Conservation (phyloP, 64 coral and sea anemone species). For the Catalaphyllia jardinei region DNA sequence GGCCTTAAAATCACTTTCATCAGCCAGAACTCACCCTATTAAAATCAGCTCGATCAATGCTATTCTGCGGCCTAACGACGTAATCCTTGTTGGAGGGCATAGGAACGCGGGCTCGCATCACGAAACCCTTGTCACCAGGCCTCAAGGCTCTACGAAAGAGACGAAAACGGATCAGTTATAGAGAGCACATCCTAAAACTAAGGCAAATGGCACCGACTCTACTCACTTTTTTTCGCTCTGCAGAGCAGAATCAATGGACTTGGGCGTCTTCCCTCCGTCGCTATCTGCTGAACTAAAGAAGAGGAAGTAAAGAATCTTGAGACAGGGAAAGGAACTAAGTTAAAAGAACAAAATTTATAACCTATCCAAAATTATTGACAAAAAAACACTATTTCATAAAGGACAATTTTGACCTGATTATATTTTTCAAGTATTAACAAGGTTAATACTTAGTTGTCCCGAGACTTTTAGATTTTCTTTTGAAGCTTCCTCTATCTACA, state of each 20-base stretch:
- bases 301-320: not conserved
- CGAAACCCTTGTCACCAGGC: slow-evolving; percentile 94
- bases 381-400: not conserved
- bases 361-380: not conserved
- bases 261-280: slow-evolving; percentile 93
- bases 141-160: slow-evolving; percentile 68
- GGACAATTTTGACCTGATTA: not conserved
- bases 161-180: not conserved
- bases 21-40: slow-evolving; percentile 45
- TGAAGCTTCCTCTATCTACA: too few relatives aligned
- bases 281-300: slow-evolving; percentile 66
- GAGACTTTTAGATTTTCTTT: too few relatives aligned
- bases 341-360: not conserved
- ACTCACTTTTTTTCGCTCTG: slow-evolving; percentile 97
- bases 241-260: slow-evolving; percentile 87
- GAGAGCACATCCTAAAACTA: not conserved
- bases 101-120: slow-evolving; percentile 94
- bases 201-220: not conserved
- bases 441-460: too few relatives aligned
- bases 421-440: too few relatives aligned
- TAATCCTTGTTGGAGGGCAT: slow-evolving; percentile 95
- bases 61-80: slow-evolving; percentile 86
- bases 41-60: slow-evolving; percentile 75
- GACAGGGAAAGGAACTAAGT: too few relatives aligned
- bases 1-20: not conserved